A percentile compares a stretch with the other conserved stretches of the same genome.
These are phyloP conservation scores for Ochotona princeps DNA, from an alignment of 2,113 vertebrate genomes.

Conservation along the genomic window DNA sequence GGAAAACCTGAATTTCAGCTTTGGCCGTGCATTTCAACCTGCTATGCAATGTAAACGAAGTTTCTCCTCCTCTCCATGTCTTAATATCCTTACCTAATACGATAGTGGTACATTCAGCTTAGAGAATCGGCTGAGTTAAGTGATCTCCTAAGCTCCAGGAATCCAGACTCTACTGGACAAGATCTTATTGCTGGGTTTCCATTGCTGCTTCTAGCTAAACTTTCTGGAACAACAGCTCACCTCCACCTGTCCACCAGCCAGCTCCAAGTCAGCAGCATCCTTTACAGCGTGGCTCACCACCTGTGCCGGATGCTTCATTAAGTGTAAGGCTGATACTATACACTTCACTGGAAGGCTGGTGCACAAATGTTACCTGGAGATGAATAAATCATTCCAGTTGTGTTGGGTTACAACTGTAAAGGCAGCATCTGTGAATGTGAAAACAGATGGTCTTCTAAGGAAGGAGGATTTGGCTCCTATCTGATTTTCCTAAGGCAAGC, in stretches of 20 bases:
- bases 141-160: slow-evolving; percentile 49
- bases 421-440: slow-evolving; percentile 67
- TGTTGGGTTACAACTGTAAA: slow-evolving; percentile 68
- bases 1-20: slow-evolving; percentile 23
- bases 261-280: slow-evolving; percentile 60
- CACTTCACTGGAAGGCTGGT: slow-evolving; percentile 54
- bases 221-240: slow-evolving; percentile 28
- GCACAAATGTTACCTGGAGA: slow-evolving; percentile 66
- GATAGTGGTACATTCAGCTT: slow-evolving; percentile 43
- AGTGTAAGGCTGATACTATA: slow-evolving; percentile 70
- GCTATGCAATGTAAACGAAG: slow-evolving; percentile 31
- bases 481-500: slow-evolving; percentile 72
- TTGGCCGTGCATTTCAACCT: slow-evolving; percentile 30
- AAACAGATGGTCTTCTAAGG: slow-evolving; percentile 76
- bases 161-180: slow-evolving; percentile 35
- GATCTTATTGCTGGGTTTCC: background rate
- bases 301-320: slow-evolving; percentile 73
- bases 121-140: slow-evolving; percentile 35
- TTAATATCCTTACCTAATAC: slow-evolving; percentile 54
- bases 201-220: slow-evolving; percentile 30
- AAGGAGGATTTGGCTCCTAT: slow-evolving; percentile 42
- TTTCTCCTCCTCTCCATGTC: slow-evolving; percentile 15
- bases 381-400: slow-evolving; percentile 78
- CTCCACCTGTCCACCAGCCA: slow-evolving; percentile 47
- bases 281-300: slow-evolving; percentile 53